phyloP scores from a whole-genome alignment of 1,140 invertebrate species.

The Philotrypesis tridentata region DNA sequence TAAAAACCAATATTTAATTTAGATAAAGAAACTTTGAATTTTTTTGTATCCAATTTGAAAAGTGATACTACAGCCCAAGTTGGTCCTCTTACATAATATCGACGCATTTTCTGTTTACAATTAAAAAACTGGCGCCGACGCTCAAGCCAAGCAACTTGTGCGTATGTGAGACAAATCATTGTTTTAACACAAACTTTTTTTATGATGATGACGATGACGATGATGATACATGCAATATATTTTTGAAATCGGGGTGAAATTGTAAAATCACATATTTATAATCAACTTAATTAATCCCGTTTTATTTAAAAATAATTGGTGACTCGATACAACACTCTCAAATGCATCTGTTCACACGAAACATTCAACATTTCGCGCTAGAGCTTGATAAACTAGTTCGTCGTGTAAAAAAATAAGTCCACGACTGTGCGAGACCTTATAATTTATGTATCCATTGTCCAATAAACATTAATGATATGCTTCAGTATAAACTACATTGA shows the following conservation, averaged over 20 bases:
- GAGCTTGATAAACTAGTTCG: not conserved
- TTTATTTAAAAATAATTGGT: conserved; percentile 64
- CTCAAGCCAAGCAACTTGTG: too few relatives aligned
- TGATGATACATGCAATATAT: too few relatives aligned
- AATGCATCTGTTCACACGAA: conserved; percentile 52
- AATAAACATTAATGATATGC: conserved; percentile 19
- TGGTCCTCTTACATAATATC: too few relatives aligned
- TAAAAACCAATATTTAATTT: too few relatives aligned
- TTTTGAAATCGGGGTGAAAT: not conserved
- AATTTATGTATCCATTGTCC: conserved; percentile 11
- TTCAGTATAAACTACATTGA: conserved; percentile 17
- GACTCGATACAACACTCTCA: conserved; percentile 59
- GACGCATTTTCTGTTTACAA: too few relatives aligned
- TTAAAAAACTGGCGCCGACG: too few relatives aligned
- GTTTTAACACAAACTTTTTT: too few relatives aligned
- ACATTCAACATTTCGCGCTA: not conserved
- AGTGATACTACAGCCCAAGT: too few relatives aligned
- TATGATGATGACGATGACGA: too few relatives aligned
- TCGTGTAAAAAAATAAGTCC: conserved; percentile 22
- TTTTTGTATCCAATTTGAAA: too few relatives aligned
- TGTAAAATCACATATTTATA: not conserved
- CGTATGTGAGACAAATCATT: too few relatives aligned
- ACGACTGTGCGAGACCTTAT: not conserved
- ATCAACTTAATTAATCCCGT: conserved; percentile 55
- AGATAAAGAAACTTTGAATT: too few relatives aligned